Conservation (phyloP, 2,888 invertebrate species). For the Drosophila paracracens region DNA sequence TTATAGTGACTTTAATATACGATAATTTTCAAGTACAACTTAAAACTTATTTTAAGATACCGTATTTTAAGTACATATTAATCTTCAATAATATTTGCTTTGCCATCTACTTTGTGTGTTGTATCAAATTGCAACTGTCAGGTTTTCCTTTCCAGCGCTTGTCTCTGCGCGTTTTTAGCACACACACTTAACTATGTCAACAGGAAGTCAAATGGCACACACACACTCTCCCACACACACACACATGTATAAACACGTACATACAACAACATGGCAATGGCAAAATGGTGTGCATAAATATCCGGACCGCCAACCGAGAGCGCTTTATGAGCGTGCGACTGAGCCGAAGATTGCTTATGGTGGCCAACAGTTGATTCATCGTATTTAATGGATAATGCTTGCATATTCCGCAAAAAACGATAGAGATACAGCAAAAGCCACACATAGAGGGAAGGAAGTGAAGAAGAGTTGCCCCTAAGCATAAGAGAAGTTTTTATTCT, state of each 20-base stretch:
- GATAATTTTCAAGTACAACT: neutral
- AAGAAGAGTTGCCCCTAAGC: conserved; percentile 16
- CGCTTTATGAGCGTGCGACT: conserved; percentile 68
- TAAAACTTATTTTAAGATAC: neutral
- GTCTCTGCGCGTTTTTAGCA: conserved; percentile 18
- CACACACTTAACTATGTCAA: conserved; percentile 68
- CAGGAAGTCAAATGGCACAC: conserved; percentile 69
- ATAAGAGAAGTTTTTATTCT: conserved; percentile 18
- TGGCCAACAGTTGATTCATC: conserved; percentile 78
- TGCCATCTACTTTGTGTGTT: conserved; percentile 17
- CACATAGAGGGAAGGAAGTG: neutral
- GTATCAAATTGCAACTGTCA: conserved; percentile 34
- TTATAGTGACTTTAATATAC: neutral
- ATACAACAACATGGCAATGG: conserved; percentile 35
- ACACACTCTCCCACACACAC: conserved; percentile 16
- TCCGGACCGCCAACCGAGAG: conserved; percentile 61
- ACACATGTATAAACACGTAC: conserved; percentile 5
- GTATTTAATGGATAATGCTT: conserved; percentile 76
- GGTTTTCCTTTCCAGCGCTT: conserved; percentile 27
- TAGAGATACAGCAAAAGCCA: conserved; percentile 37
- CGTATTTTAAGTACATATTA: neutral
- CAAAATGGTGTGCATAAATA: conserved; percentile 78
- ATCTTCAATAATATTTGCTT: conserved; percentile 7
- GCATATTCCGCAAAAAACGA: conserved; percentile 46
- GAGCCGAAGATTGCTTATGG: conserved; percentile 77